Evolutionary conservation across 2,888 invertebrate genomes (phyloP), one percentile per base, ranked within the genome.

Genomic region (Pseudanteris insignis): DNA sequence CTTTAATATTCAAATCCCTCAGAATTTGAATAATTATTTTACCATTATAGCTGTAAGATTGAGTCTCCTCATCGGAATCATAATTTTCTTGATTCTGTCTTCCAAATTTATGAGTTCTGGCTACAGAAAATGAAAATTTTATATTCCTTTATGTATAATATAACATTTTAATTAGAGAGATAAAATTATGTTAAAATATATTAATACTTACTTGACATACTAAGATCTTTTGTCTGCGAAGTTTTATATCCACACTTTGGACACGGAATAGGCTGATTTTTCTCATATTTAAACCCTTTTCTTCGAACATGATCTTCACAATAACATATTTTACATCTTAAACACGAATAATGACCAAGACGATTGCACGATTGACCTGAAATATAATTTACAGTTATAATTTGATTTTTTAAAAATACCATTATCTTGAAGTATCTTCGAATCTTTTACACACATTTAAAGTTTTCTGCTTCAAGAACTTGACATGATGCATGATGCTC

Each of bases 401-500:
- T 26, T 26, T n/a, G 24, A 10, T 40, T 2, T 26, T 7, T 9
- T 8, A 30, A 10, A 41, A 24, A 43, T n/a, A n/a, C n/a, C n/a
- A n/a, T n/a, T n/a, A n/a, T 24, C 11, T 51, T 10, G 11, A 51
- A 21, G 21, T 21, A 21, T 21, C 21, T 7, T 5, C 4, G 21
- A n/a, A n/a, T n/a, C n/a, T n/a, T n/a, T 26, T 63, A 72, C 81
- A 84, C 81, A 89, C 97, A 97, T 84, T 97, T 97, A 80, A 91
- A 95, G 70, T 88, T 94, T 81, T 97, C 97, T 0, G 94, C 89
- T 77, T 97, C 96, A 3, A 97, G 83, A 55, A 95, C 92, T 84
- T 97, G 96, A 78, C 96, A 96, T 0, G 92, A 94, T 2, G 96
- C 96, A 82, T 97, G 97, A 82, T 97, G 96, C 81, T 97, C 96